A percentile compares a stretch with the other conserved stretches of the same genome.
Evolutionary conservation across 2,113 vertebrate species (phyloP).

Genomic region (Ameiurus melas): DNA sequence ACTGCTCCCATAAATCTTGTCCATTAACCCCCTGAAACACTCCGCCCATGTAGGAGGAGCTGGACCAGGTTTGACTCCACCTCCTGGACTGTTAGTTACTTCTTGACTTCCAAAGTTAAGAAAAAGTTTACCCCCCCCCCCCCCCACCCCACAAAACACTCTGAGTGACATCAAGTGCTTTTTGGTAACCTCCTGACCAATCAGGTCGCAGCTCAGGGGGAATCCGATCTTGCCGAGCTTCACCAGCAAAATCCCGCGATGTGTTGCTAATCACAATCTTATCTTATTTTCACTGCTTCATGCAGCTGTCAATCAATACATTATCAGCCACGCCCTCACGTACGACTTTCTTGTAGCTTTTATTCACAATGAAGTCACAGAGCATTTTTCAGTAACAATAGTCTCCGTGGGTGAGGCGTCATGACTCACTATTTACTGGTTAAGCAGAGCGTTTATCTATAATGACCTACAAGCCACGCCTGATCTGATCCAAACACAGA

Average conservation of each 20-base stretch:
- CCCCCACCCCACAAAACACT: too few species aligned
- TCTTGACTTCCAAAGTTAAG: too few species aligned
- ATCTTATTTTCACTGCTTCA: not conserved
- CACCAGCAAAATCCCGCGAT: not conserved
- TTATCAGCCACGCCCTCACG: not conserved
- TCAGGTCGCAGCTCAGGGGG: not conserved
- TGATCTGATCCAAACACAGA: not conserved
- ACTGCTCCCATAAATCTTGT: too few species aligned
- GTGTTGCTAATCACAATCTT: not conserved
- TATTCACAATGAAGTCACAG: not conserved
- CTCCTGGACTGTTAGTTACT: too few species aligned
- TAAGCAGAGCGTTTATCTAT: not conserved
- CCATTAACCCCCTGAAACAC: too few species aligned
- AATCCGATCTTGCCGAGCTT: not conserved
- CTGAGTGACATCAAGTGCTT: too few species aligned
- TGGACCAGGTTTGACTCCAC: too few species aligned
- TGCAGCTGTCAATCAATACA: not conserved
- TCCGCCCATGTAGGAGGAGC: too few species aligned
- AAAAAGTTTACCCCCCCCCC: too few species aligned
- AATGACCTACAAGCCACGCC: not conserved
- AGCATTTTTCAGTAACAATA: not conserved
- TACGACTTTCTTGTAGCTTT: not conserved
- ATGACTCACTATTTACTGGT: not conserved
- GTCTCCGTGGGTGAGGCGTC: not conserved
- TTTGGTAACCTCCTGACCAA: too few species aligned